Evolutionary conservation across 2,797 vertebrate species (phyloP), one percentile per base, ranked within the genome.

Genomic region (Myotis vivesi): DNA sequence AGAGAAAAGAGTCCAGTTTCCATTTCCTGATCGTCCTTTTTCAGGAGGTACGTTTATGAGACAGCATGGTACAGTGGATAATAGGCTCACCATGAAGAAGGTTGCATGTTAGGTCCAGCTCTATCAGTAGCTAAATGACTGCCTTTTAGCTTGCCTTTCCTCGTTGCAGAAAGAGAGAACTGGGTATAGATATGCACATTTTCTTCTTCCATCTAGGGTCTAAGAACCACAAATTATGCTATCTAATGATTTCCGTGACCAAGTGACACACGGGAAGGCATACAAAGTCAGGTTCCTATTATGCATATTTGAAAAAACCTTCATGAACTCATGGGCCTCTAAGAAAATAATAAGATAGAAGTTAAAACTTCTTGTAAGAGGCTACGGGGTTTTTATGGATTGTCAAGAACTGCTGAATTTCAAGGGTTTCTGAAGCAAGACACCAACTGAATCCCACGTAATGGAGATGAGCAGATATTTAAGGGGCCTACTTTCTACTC

Each of bases 401-500:
- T 82, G 16, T 25, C 17, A 71, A 53, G 46, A 94, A 71, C 22
- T 17, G 15, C 33, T 69, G 51, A 92, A 86, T 71, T 71, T 88
- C 75, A 80, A 66, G 44, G 23, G 77, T 92, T 94, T 91, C 46
- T 46, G 86, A 92, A 88, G n/a, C 33, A 94, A 71, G 30, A 53
- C 3, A 69, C 25, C n/a, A 80, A n/a, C 28, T 86, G 57, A 87
- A 91, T 86, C 17, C 41, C 46, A 66, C 51, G 44, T 53, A 83
- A 71, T 53, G 86, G 53, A 91, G 9, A 66, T 53, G 8, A 92
- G 66, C 51, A 66, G 25, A 46, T 79, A 83, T 33, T 76, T 86
- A 82, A 90, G 82, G 69, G 53, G 3, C 4, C 20, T 57, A 15
- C 75, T 93, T 85, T 57, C 38, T 77, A 16, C 16, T 62, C 44